Evolutionary conservation across 2,113 vertebrate species (phyloP), one percentile per base, ranked within the genome.

Genomic region (Polyodon spathula): DNA sequence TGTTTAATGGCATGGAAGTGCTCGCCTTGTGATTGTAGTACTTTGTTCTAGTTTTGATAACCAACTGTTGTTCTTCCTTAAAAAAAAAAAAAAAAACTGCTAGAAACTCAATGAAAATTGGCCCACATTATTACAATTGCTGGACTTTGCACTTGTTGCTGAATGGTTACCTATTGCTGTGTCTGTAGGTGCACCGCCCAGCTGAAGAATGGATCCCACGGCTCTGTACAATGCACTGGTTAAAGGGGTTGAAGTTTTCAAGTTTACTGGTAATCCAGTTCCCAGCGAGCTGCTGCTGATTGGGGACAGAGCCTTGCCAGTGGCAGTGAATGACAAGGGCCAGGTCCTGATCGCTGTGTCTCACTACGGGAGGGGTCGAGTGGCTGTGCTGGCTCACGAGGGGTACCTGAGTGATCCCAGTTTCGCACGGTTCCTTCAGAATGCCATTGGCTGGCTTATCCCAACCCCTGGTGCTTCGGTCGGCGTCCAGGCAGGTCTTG

Each of bases 211-310:
- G 77, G 68, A 75, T 6, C 71, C 74, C 2, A 71, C 72, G 17
- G 76, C 69, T 40, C 67, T 70, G 51, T 89, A 81, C 0, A 58
- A 73, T 52, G 68, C 63, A 17, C 73, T 89, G 15, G 76, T 86
- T 74, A 64, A 71, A 1, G 68, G 78, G 16, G 61, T 86, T 1
- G 72, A 70, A 0, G 65, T 69, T 0, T 87, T 82, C 78, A 68
- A 84, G 51, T 74, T 86, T 68, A 78, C 75, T 0, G 80, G 81
- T 1, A 8, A 68, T 8, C 68, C 78, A 51, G 50, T 80, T 57
- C 84, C 86, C 0, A 83, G 79, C 59, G 79, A 87, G 66, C 73
- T 89, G 63, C 76, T 86, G 0, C 78, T 90, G 0, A 61, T 73
- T 2, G 80, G 82, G 16, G 80, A 84, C 14, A 66, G 63, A 0